These are phyloP conservation scores for Crenuchus spilurus DNA, from an alignment of 2,797 vertebrate genomes.

Conservation along the genomic window DNA sequence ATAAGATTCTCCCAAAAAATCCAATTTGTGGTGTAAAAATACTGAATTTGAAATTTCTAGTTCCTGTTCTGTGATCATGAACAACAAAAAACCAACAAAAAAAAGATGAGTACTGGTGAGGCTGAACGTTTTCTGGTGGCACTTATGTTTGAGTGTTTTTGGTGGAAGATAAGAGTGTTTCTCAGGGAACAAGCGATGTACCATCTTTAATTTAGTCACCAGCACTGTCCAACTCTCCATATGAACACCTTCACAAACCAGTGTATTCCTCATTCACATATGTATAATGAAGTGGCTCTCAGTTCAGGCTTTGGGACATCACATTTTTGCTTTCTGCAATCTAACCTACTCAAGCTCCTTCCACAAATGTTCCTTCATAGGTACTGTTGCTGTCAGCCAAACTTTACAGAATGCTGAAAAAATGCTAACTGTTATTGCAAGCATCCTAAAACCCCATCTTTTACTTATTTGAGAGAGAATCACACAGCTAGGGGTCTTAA, in stretches of 20 bases:
- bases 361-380: too few species aligned
- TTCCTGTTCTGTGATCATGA: slow-evolving; percentile 1
- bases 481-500: too few species aligned
- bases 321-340: too few species aligned
- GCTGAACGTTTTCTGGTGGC: neutral
- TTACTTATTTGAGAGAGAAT: too few species aligned
- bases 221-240: slow-evolving; percentile 67
- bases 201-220: slow-evolving; percentile 72
- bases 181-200: slow-evolving; percentile 82
- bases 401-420: too few species aligned
- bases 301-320: too few species aligned
- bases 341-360: too few species aligned
- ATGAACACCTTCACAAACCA: neutral
- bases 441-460: too few species aligned
- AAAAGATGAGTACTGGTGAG: neutral
- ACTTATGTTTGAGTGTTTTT: slow-evolving; percentile 51
- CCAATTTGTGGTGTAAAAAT: too few species aligned
- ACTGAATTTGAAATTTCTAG: slow-evolving; percentile 10
- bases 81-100: neutral
- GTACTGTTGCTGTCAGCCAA: too few species aligned
- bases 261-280: neutral
- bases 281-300: neutral
- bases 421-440: too few species aligned
- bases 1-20: neutral
- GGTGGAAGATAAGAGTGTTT: slow-evolving; percentile 71